Evolutionary conservation across 2,888 invertebrate genomes (phyloP).

Genomic region (Drosophila diplacantha): DNA sequence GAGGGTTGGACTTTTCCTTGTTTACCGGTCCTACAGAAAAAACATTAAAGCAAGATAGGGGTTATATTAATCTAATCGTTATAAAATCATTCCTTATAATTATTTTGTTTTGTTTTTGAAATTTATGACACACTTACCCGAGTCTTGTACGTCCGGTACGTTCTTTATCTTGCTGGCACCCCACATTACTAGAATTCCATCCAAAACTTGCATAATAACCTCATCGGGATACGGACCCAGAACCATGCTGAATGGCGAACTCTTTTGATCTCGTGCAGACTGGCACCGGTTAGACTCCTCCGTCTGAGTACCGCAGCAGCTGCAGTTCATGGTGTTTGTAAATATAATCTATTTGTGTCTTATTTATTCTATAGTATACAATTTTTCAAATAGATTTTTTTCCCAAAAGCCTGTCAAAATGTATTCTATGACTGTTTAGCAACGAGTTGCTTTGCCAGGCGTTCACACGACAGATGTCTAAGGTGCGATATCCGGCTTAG

Average conservation of each 20-base stretch:
- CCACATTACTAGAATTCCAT: conserved; percentile 59
- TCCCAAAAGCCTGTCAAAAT: conserved; percentile 1
- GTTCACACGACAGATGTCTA: conserved; percentile 60
- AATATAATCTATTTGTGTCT: neutral
- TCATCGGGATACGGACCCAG: conserved; percentile 74
- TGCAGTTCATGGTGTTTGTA: conserved; percentile 10
- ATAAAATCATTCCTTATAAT: neutral
- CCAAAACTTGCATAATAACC: conserved; percentile 59
- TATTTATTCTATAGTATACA: conserved; percentile 6
- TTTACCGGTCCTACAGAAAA: neutral
- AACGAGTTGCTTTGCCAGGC: conserved; percentile 10
- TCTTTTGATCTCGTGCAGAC: neutral
- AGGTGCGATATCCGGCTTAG: conserved; percentile 71
- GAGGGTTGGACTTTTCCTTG: neutral
- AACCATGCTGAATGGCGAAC: conserved; percentile 34
- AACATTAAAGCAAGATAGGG: neutral
- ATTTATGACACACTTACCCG: neutral
- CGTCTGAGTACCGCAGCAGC: neutral
- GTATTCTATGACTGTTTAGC: conserved; percentile 16
- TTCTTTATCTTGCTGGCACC: conserved; percentile 51
- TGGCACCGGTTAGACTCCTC: neutral
- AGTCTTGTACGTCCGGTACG: neutral
- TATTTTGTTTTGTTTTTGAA: neutral
- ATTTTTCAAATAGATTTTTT: conserved; percentile 11
- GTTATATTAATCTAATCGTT: neutral